Evolutionary conservation across 2,113 vertebrate species (phyloP), one percentile per base, ranked within the genome.

Genomic region (Apodemus speciosus): DNA sequence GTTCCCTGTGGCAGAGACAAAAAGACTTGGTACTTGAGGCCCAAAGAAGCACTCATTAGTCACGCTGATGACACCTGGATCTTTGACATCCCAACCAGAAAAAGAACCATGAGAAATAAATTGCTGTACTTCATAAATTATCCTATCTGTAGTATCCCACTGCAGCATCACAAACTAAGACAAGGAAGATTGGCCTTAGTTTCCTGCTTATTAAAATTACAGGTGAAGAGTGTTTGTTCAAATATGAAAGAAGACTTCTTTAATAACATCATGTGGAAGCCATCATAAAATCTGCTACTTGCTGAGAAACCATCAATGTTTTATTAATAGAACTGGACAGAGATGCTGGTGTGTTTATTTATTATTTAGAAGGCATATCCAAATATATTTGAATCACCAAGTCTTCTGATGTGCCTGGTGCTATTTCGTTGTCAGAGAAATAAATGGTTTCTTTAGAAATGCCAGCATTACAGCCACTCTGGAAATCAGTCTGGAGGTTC

Each of bases 301-400:
- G 56, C 84, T 94, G 88, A 89, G 69, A 77, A 49, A 49, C n/a
- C 81, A 20, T 49, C 51, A 30, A 94, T 92, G 75, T 95, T 95
- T 95, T 95, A 95, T 96, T 93, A 91, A 93, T 81, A 89, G 71
- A 94, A 91, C 21, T 87, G 75, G 88, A 89, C 64, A 81, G 92
- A 89, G 30, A 95, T 43, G 73, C 69, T 49, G 15, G 75, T 53
- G 9, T 72, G 71, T 49, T 35, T 81, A 79, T 89, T 89, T 94
- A 84, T 94, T 92, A 95, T 96, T 95, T 87, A 94, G 88, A 68
- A 87, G 64, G n/a, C 40, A 88, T 72, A 76, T 35, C 90, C 35
- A 90, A 87, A 91, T 71, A 85, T 40, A 92, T 49, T 60, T 93
- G 87, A 84, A 79, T 89, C 60, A 1, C 30, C 13, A 91, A 75